These are phyloP conservation scores for Stichodactyla helianthus DNA, from an alignment of 64 coral and sea anemone species.

Conservation along the genomic window DNA sequence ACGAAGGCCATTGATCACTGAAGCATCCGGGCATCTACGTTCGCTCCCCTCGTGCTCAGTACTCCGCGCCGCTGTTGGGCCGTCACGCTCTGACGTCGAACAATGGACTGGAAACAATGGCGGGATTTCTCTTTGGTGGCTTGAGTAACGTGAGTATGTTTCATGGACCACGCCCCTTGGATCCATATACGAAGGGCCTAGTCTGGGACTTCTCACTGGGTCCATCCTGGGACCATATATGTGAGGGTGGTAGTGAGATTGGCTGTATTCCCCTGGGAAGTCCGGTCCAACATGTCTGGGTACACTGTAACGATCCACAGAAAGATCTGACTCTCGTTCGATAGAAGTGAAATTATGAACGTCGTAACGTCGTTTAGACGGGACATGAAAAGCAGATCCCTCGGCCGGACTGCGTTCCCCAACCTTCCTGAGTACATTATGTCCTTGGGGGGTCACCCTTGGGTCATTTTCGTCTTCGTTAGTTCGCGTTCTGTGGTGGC, in stretches of 20 bases:
- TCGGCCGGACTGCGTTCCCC: slow-evolving; percentile 16
- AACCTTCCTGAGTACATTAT: slow-evolving; percentile 31
- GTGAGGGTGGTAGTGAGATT: slow-evolving; percentile 16
- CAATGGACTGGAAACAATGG: slow-evolving; percentile 55
- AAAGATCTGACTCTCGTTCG: slow-evolving; percentile 26
- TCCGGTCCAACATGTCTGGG: slow-evolving; percentile 8
- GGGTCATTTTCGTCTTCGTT: slow-evolving; percentile 39
- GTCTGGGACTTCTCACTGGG: background rate
- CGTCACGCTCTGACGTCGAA: slow-evolving; percentile 40
- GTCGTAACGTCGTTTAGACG: slow-evolving; percentile 53
- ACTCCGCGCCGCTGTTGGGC: slow-evolving; percentile 13
- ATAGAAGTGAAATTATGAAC: slow-evolving; percentile 1
- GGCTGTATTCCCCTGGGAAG: slow-evolving; percentile 26
- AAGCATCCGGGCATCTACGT: slow-evolving; percentile 17
- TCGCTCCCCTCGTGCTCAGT: slow-evolving; percentile 2
- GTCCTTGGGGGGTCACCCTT: slow-evolving; percentile 35
- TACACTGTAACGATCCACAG: slow-evolving; percentile 29
- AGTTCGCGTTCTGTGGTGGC: background rate
- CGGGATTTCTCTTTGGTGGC: slow-evolving; percentile 47
- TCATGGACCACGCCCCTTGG: slow-evolving; percentile 25
- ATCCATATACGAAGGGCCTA: slow-evolving; percentile 23
- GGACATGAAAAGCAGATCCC: slow-evolving; percentile 56
- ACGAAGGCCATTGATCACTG: slow-evolving; percentile 20
- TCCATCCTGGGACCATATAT: slow-evolving; percentile 18
- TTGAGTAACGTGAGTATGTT: slow-evolving; percentile 39